Conservation (phyloP, 2,888 invertebrate species). For the Drosophila cognata region DNA sequence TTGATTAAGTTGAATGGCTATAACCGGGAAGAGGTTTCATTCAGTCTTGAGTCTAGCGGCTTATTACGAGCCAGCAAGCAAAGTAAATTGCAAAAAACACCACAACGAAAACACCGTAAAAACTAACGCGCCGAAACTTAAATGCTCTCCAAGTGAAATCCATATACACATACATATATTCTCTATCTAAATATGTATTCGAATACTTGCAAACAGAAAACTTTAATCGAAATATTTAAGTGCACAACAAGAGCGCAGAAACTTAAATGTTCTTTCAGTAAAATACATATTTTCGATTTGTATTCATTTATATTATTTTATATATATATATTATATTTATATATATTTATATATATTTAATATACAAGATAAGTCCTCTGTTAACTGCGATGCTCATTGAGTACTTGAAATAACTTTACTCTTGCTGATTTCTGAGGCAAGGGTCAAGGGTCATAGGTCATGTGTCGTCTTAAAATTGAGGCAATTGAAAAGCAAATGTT, state of each 20-base stretch:
- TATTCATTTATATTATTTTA: too few relatives aligned
- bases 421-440: neutral
- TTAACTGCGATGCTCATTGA: neutral
- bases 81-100: slow-evolving; percentile 66
- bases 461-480: neutral
- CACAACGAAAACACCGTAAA: neutral
- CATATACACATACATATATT: neutral
- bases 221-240: neutral
- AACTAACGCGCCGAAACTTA: slow-evolving; percentile 21
- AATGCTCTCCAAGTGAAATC: slow-evolving; percentile 25
- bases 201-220: neutral
- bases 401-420: neutral
- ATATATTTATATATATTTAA: neutral
- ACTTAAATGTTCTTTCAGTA: slow-evolving; percentile 5
- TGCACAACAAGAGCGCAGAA: slow-evolving; percentile 20
- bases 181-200: neutral
- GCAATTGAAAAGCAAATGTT: neutral
- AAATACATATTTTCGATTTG: too few relatives aligned
- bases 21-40: slow-evolving; percentile 55
- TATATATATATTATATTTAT: too few relatives aligned
- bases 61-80: slow-evolving; percentile 75
- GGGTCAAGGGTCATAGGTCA: neutral
- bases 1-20: slow-evolving; percentile 74
- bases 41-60: slow-evolving; percentile 60
- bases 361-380: neutral